These are phyloP conservation scores for Chinchilla lanigera DNA, from an alignment of 2,113 vertebrate genomes.

Conservation along the genomic window DNA sequence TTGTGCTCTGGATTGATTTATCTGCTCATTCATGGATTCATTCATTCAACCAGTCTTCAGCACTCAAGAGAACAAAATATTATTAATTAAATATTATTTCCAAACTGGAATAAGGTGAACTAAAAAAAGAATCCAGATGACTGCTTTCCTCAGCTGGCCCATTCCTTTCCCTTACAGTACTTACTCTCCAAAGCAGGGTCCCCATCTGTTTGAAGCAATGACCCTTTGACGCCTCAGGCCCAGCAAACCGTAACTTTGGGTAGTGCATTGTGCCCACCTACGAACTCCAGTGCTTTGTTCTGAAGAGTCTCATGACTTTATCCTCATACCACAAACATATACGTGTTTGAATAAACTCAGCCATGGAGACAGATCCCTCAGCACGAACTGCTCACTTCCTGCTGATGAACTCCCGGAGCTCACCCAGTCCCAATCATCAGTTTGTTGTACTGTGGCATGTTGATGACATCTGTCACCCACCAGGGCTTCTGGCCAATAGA, in stretches of 20 bases:
- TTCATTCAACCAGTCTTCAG: not conserved
- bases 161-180: not conserved
- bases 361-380: not conserved
- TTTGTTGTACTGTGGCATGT: slow-evolving; percentile 86
- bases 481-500: slow-evolving; percentile 80
- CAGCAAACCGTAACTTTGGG: not conserved
- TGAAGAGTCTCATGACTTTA: not conserved
- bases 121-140: not conserved
- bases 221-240: not conserved
- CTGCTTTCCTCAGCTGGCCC: not conserved
- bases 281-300: not conserved
- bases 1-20: not conserved
- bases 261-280: not conserved
- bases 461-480: slow-evolving; percentile 85
- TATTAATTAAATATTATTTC: not conserved
- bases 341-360: not conserved
- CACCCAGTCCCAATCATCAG: slow-evolving; percentile 87
- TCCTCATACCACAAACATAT: not conserved
- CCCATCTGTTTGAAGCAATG: not conserved
- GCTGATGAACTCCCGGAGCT: not conserved
- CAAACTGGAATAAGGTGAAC: slow-evolving; percentile 25
- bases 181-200: not conserved
- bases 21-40: not conserved
- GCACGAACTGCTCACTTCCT: not conserved
- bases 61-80: not conserved